A percentile compares a stretch with the other conserved stretches of the same genome.
Conservation (phyloP, 2,113 vertebrate species). For the Atherinomorus stipes region DNA sequence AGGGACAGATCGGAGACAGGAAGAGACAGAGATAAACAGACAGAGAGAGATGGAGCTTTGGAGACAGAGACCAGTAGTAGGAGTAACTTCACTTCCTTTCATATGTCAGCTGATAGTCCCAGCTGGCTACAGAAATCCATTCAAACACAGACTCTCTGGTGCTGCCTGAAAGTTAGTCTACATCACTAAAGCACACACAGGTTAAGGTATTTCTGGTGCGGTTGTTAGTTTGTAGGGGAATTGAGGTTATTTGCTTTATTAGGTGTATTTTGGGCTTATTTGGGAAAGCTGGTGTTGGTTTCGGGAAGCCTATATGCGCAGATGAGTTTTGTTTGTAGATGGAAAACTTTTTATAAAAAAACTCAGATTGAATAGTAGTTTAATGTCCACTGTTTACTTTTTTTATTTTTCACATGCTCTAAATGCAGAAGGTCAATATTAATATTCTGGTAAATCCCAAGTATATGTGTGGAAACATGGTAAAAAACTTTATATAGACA, state of each 20-base stretch:
- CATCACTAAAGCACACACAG: conserved; percentile 1
- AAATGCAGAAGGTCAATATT: no score
- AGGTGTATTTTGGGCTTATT: conserved; percentile 16
- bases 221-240: conserved; percentile 44
- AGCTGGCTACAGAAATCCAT: conserved; percentile 24
- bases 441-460: no score
- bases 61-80: conserved; percentile 48
- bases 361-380: conserved; percentile 46
- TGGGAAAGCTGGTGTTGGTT: conserved; percentile 9
- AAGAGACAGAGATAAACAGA: conserved; percentile 54
- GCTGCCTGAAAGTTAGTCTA: conserved; percentile 12
- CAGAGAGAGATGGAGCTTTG: conserved; percentile 48
- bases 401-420: no score
- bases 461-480: no score
- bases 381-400: not conserved
- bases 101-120: conserved; percentile 61
- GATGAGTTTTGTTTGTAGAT: conserved; percentile 5
- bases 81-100: conserved; percentile 52
- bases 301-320: not conserved
- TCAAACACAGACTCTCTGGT: conserved; percentile 24
- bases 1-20: conserved; percentile 13
- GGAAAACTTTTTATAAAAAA: conserved; percentile 11
- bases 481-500: no score
- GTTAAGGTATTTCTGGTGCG: conserved; percentile 22
- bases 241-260: conserved; percentile 49